phyloP scores from a whole-genome alignment of 2,797 vertebrate genomes.

The Hydrolagus colliei region DNA sequence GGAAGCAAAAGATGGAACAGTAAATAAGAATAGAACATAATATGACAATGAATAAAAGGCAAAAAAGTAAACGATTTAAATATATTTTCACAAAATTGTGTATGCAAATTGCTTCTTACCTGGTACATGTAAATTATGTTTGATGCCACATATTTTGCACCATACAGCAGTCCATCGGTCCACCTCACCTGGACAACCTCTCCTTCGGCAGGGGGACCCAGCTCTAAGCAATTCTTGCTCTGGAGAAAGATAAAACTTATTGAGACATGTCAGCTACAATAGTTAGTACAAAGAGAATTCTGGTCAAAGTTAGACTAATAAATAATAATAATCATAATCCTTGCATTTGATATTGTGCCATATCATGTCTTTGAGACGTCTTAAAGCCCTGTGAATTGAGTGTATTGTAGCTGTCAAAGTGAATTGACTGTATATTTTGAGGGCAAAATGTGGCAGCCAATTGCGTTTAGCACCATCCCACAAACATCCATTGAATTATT shows the following conservation, averaged over 20 bases:
- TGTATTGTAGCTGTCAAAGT: no score
- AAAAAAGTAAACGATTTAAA: not conserved
- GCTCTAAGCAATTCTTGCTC: conserved; percentile 83
- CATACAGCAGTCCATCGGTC: conserved; percentile 90
- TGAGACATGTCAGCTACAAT: not conserved
- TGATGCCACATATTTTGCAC: conserved; percentile 84
- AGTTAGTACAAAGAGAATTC: conserved; percentile 18
- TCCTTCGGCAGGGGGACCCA: conserved; percentile 83
- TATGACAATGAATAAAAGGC: no score
- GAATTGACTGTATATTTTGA: no score
- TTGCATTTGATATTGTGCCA: no score
- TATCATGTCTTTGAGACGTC: no score
- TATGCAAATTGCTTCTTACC: conserved; percentile 54
- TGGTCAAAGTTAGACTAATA: no score
- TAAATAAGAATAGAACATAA: no score
- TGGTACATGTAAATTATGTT: conserved; percentile 86
- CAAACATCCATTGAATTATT: no score
- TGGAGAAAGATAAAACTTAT: conserved; percentile 42
- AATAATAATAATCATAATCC: no score
- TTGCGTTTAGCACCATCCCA: no score
- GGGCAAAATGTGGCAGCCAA: no score
- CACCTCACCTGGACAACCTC: conserved; percentile 90
- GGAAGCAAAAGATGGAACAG: not conserved
- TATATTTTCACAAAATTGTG: not conserved
- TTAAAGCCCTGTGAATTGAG: no score